These are phyloP conservation scores for Drosophila colorata DNA, from an alignment of 2,888 invertebrate genomes.

Conservation along the genomic window DNA sequence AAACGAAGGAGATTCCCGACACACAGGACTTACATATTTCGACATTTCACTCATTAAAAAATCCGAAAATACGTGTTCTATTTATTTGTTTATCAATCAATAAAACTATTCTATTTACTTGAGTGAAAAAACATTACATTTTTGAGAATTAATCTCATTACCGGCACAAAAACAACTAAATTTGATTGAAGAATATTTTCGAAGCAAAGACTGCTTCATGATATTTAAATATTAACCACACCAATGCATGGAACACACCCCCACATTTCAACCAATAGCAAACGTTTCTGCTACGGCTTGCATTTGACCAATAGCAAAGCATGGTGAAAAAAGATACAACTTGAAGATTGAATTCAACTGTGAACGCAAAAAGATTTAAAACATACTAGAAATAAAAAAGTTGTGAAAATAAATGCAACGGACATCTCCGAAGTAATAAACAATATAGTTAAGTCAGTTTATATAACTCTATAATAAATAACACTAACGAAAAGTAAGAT, in stretches of 20 bases:
- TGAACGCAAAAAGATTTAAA: too few species aligned
- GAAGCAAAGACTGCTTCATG: constrained; percentile 1
- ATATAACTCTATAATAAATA: too few species aligned
- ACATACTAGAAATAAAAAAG: too few species aligned
- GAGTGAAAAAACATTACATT: constrained; percentile 15
- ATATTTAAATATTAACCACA: constrained; percentile 21
- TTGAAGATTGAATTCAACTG: too few species aligned
- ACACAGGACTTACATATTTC: constrained; percentile 44
- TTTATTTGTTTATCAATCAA: constrained; percentile 2
- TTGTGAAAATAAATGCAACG: too few species aligned
- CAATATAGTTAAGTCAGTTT: too few species aligned
- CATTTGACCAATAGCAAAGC: constrained; percentile 32
- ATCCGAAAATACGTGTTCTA: neutral
- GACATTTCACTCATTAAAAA: constrained; percentile 45
- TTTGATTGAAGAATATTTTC: constrained; percentile 18
- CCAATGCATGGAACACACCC: constrained; percentile 35
- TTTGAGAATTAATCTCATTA: constrained; percentile 25
- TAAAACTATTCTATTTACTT: neutral
- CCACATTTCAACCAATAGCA: constrained; percentile 32
- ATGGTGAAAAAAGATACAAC: constrained; percentile 29
- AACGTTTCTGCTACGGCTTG: neutral
- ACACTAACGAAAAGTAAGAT: too few species aligned
- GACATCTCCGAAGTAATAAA: too few species aligned
- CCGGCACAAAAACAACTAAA: constrained; percentile 41
- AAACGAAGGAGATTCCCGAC: constrained; percentile 48